Base-by-base conservation (phyloP, 2,113 vertebrate species). In the Connochaetes taurinus region DNA sequence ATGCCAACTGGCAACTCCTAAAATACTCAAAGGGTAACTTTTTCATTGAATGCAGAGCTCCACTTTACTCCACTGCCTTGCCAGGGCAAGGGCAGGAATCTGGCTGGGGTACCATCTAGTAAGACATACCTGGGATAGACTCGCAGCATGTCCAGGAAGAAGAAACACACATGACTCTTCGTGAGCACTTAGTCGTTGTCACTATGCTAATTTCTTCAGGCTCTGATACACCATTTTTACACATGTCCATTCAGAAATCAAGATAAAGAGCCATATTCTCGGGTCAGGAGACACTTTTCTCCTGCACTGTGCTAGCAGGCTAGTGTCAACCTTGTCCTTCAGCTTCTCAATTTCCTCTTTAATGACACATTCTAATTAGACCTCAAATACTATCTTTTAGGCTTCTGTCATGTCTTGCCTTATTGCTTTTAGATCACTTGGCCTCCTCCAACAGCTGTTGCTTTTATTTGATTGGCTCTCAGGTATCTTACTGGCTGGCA, bases 111-210 rank as follows among this genome's bases (percentile, higher is more conserved):
- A 16, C 10, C 17, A 12, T 43, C 60, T 43, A 29, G 3, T 64
- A 67, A 67, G 5, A 45, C n/a, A 23, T 15, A 64, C 45, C 16
- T 52, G n/a, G 31, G 40, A 23, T n/a, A 55, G 29, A 23, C 67
- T 11, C 1, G 7, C 0, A 10, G 0, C 2, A 10, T 9, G 29
- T 53, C 17, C 27, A 10, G 17, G n/a, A 76, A n/a, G 21, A 85
- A 47, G 62, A 62, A 15, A 1, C 27, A 40, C 47, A 10, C 15
- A 9, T 3, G 19, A 4, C 5, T 36, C 14, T 33, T 23, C 3
- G 4, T 29, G 31, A n/a, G 53, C 5, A 3, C 64, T 47, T 27
- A n/a, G 53, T 33, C 21, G 1, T 1, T 43, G 33, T 78, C 64
- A 23, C 15, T 21, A 7, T 3, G n/a, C 14, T 62, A 33, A 52